Evolutionary conservation across 2,888 invertebrate genomes (phyloP), one percentile per base, ranked within the genome.

Genomic region (Fabriciana adippe): DNA sequence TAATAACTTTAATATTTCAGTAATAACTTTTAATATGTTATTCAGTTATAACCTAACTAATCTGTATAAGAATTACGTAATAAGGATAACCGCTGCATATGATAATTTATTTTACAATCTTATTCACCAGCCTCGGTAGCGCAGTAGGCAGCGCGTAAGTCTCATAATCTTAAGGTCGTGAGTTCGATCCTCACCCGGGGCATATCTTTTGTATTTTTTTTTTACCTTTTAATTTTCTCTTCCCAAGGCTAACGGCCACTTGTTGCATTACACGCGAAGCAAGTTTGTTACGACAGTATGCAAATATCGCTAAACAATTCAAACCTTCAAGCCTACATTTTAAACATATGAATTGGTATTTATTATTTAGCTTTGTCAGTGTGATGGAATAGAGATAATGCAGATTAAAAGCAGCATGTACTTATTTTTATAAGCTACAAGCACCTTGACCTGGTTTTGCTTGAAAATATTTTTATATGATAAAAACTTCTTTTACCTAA

Each of bases 161-260:
- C 96, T 96, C 96, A 96, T 96, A 96, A 96, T 96, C 96, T 96
- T 95, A 97, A 97, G 97, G 96, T 96, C 97, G 96, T 97, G 96
- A 97, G 97, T 97, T 97, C 97, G 96, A 97, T 96, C 96, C 96
- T 96, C 96, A 96, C 96, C 95, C 95, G 96, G 96, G 95, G 75
- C 75, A 76, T 62, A 60, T 14, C 11, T 72, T 73, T 74, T 71
- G 51, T n/a, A 57, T 15, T 70, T 64, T 72, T 73, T 70, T 48
- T 53, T 31, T 48, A n/a, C 56, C 45, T 57, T 50, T 54, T 41
- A 4, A 35, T 54, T 48, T 47, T 60, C 50, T 21, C 48, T 26
- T 55, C 48, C 35, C 48, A 53, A 51, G 51, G 51, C 18, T 15
- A 35, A 61, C 35, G 35, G 6, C 6, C 11, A 18, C n/a, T 14